Evolutionary conservation across 2,113 vertebrate genomes (phyloP).

Genomic region (Sarotherodon lohbergeri): DNA sequence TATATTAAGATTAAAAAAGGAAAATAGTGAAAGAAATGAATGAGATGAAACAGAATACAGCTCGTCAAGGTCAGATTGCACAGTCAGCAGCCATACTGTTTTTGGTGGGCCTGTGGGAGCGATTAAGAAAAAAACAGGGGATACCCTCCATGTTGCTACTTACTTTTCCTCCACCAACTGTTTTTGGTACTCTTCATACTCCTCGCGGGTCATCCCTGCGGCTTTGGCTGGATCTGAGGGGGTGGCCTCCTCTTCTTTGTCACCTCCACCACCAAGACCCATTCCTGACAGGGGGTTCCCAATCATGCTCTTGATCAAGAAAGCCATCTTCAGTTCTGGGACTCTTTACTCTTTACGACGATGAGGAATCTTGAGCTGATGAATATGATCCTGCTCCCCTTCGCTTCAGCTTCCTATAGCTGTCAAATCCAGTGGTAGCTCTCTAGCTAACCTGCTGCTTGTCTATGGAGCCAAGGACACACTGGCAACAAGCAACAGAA

Average conservation of each 20-base stretch:
- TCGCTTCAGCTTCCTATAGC: slow-evolving; percentile 23
- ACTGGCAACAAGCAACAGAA: slow-evolving; percentile 70
- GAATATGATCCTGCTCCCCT: background rate
- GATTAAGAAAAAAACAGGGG: background rate
- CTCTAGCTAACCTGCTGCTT: slow-evolving; percentile 70
- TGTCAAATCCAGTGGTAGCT: slow-evolving; percentile 59
- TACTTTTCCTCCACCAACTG: slow-evolving; percentile 97
- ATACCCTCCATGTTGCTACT: slow-evolving; percentile 65
- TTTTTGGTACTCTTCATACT: slow-evolving; percentile 96
- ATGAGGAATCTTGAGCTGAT: background rate
- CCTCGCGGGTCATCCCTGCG: slow-evolving; percentile 92
- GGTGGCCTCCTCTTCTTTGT: slow-evolving; percentile 82
- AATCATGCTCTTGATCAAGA: slow-evolving; percentile 93
- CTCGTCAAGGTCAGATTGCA: slow-evolving; percentile 55
- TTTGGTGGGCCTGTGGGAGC: background rate
- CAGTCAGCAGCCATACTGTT: background rate
- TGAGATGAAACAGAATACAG: background rate
- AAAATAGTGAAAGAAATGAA: background rate
- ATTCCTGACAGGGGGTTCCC: slow-evolving; percentile 90
- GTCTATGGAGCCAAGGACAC: slow-evolving; percentile 78
- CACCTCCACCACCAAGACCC: slow-evolving; percentile 84
- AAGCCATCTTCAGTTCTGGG: slow-evolving; percentile 76
- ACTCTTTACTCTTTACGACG: background rate
- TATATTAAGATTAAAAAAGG: background rate
- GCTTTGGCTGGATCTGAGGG: slow-evolving; percentile 86